Conservation (phyloP, 1,140 invertebrate species). For the Ruditapes philippinarum region DNA sequence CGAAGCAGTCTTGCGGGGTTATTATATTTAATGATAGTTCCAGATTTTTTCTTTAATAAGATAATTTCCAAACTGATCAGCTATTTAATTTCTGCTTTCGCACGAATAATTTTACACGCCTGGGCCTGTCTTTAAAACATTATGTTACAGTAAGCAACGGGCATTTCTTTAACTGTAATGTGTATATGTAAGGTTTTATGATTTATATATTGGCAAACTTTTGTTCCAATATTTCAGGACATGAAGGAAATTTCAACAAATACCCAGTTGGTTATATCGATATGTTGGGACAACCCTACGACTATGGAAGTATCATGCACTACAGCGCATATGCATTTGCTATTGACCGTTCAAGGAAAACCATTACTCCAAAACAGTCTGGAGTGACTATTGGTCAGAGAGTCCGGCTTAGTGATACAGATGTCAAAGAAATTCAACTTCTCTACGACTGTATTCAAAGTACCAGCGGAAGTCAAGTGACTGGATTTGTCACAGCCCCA, state of each 20-base stretch:
- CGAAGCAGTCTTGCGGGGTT: too few species aligned
- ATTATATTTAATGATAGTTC: too few species aligned
- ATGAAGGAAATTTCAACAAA: slow-evolving; percentile 78
- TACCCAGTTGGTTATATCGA: slow-evolving; percentile 68
- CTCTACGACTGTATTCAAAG: slow-evolving; percentile 71
- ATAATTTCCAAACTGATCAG: too few species aligned
- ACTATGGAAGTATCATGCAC: slow-evolving; percentile 97
- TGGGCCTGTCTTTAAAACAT: too few species aligned
- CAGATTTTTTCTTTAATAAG: too few species aligned
- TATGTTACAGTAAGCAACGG: too few species aligned
- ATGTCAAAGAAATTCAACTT: slow-evolving; percentile 75
- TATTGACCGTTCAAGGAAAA: slow-evolving; percentile 87
- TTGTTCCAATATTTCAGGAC: slow-evolving; percentile 65
- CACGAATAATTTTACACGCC: too few species aligned
- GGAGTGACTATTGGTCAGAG: slow-evolving; percentile 77
- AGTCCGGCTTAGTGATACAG: slow-evolving; percentile 68
- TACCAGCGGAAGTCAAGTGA: not conserved
- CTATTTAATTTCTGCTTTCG: too few species aligned
- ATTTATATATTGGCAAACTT: too few species aligned
- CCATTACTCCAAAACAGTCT: slow-evolving; percentile 86
- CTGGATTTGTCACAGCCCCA: slow-evolving; percentile 1
- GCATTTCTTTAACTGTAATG: too few species aligned
- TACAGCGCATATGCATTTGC: slow-evolving; percentile 98
- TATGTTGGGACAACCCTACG: slow-evolving; percentile 90
- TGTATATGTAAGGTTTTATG: too few species aligned